Evolutionary conservation across 2,113 vertebrate species (phyloP).

Genomic region (Cynocephalus volans): DNA sequence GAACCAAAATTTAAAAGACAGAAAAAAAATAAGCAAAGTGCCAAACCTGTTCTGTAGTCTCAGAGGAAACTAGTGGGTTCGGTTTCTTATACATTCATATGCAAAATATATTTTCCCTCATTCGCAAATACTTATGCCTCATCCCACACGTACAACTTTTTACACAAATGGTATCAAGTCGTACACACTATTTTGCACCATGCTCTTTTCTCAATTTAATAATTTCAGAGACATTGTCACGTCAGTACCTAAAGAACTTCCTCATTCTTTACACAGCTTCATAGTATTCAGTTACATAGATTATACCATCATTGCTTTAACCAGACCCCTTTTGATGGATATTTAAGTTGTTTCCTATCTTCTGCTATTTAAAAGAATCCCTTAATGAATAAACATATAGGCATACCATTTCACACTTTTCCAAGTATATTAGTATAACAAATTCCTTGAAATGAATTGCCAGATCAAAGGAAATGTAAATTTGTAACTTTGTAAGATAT

Average conservation of each 20-base stretch:
- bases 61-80: background rate
- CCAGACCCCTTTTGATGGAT: background rate
- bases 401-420: background rate
- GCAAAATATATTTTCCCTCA: background rate
- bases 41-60: background rate
- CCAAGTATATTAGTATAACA: background rate
- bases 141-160: background rate
- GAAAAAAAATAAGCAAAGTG: background rate
- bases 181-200: background rate
- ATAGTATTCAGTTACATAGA: background rate
- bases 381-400: background rate
- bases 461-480: background rate
- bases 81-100: background rate
- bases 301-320: background rate
- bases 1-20: constrained; percentile 25
- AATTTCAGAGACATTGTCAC: background rate
- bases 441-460: background rate
- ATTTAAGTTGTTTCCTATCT: background rate
- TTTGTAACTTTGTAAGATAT: background rate
- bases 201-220: background rate
- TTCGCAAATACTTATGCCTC: background rate
- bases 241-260: background rate
- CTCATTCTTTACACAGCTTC: background rate
- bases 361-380: background rate
- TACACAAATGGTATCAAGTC: background rate